Percentiles rank a stretch among this genome's conserved stretches.
These are phyloP conservation scores for Smutsia temminckii DNA, from an alignment of 2,797 vertebrate genomes.

Conservation along the genomic window DNA sequence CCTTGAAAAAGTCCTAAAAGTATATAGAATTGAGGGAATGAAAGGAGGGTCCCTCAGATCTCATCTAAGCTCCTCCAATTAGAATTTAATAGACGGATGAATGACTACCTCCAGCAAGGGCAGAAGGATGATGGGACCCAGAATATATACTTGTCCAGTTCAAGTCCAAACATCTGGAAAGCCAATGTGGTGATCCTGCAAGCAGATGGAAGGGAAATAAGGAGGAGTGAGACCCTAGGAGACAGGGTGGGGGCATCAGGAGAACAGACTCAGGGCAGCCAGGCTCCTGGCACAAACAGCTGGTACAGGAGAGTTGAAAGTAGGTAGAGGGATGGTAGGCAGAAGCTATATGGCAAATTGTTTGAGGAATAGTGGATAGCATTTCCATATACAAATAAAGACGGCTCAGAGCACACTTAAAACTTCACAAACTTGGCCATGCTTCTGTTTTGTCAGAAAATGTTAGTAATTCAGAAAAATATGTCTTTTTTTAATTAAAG, in stretches of 20 bases:
- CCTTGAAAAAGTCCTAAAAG: not conserved
- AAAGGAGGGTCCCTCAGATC: not conserved
- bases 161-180: not conserved
- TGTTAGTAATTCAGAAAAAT: not conserved
- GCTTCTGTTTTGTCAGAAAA: constrained; percentile 27
- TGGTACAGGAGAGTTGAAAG: not conserved
- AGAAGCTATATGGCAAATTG: not conserved
- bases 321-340: too few species aligned
- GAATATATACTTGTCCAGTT: not conserved
- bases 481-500: not conserved
- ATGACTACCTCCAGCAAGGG: not conserved
- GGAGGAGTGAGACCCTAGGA: not conserved
- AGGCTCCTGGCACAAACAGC: not conserved
- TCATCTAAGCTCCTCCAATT: not conserved
- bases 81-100: not conserved
- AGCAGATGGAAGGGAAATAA: not conserved
- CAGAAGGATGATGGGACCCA: not conserved
- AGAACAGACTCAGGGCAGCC: not conserved
- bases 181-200: not conserved
- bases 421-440: not conserved
- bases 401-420: not conserved
- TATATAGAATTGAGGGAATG: not conserved
- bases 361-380: not conserved
- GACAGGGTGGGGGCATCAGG: not conserved
- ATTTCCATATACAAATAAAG: not conserved